Base-by-base conservation (phyloP, 2,888 invertebrate species). In the Myopa tessellatipennis region DNA sequence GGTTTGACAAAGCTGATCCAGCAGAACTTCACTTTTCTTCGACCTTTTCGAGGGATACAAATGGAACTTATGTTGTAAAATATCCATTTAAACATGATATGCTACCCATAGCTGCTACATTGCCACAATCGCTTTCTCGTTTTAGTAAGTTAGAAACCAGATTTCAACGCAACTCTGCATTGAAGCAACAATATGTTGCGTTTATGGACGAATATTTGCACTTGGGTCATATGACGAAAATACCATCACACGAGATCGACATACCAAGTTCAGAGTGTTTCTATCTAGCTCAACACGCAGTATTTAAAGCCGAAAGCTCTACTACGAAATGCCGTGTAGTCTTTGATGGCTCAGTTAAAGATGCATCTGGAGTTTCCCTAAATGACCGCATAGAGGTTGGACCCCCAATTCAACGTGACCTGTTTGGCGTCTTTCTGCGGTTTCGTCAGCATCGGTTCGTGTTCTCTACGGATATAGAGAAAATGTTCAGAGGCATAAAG, bases 281-380 rank as follows among this genome's bases (percentile, higher is more conserved):
- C 69, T 83, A 82, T 40, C 67, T 81, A n/a, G 74, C 81, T 14
- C 80, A 83, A 45, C 81, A 83, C 71, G 79, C 80, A 3, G 80
- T 81, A 4, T 69, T 80, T 1, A 81, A 80, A 61, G 74, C 80
- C 4, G 78, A 78, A 10, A 81, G 80, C 71, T 75, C 77, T 45
- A 67, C 77, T 36, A 77, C 79, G 3, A 82, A 79, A 77, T 76
- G 76, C 38, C 55, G 76, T 38, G 81, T 81, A 4, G 55, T 55
- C 55, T 55, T 55, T n/a, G 55, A 55, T 16, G 55, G 55, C 55
- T 55, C 55, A 55, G 5, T 14, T n/a, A 55, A 55, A 16, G 45
- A 45, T 45, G 45, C 45, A 6, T 45, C 45, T 6, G 45, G 45
- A 3, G 10, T 45, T 45, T 45, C 45, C 7, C 26, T 26, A 1